phyloP scores from a whole-genome alignment of 2,113 vertebrate genomes.

The Mustela lutreola region DNA sequence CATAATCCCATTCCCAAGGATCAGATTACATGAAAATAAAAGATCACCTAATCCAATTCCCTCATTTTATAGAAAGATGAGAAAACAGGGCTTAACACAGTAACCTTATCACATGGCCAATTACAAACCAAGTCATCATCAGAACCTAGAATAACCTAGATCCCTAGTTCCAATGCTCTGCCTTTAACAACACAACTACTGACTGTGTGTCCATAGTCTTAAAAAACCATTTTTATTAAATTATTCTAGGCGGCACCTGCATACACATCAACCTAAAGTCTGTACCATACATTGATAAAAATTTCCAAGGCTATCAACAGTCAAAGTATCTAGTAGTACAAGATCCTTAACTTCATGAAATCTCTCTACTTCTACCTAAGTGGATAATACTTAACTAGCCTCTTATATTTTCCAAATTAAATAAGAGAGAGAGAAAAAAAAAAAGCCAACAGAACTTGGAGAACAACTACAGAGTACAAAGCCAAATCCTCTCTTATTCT shows the following conservation, averaged over 20 bases:
- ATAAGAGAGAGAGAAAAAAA: neutral
- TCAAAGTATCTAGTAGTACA: neutral
- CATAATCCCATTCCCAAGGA: neutral
- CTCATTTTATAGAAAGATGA: neutral
- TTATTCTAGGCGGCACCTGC: neutral
- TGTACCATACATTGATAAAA: neutral
- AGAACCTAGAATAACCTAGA: neutral
- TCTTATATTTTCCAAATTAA: neutral
- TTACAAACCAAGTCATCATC: neutral
- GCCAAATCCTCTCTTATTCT: neutral
- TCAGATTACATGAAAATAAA: slow-evolving; percentile 35
- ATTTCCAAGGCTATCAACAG: neutral
- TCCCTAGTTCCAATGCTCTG: neutral
- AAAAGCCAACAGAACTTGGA: neutral
- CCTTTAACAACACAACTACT: neutral
- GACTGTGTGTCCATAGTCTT: neutral
- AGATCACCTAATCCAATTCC: neutral
- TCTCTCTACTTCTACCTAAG: neutral
- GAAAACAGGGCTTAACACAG: neutral
- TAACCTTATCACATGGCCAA: neutral
- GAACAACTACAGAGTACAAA: neutral
- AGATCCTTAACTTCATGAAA: neutral
- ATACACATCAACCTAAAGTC: neutral
- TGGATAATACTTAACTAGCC: neutral
- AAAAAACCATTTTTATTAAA: neutral